Conservation (phyloP, 2,113 vertebrate genomes). For the Narcine bancroftii region DNA sequence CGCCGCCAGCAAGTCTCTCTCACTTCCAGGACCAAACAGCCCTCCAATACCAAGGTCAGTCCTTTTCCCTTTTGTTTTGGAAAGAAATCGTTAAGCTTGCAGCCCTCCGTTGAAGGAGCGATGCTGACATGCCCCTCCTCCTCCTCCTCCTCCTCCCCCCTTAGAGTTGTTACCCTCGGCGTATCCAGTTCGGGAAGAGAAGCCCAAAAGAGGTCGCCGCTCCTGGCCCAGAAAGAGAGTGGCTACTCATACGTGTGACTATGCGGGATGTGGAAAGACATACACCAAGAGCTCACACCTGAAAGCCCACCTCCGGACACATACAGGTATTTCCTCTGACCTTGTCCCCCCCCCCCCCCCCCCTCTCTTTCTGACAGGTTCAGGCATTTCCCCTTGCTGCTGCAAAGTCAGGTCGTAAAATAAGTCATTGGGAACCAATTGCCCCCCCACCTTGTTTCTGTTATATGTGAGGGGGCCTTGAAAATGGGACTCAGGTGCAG, state of each 20-base stretch:
- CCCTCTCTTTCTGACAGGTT: not conserved
- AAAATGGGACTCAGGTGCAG: no score
- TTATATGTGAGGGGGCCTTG: no score
- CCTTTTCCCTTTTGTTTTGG: slow-evolving; percentile 42
- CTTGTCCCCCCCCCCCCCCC: no score
- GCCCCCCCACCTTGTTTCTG: no score
- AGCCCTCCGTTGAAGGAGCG: not conserved
- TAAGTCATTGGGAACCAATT: not conserved
- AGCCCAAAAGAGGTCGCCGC: slow-evolving; percentile 87
- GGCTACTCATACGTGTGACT: slow-evolving; percentile 90
- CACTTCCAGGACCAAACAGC: slow-evolving; percentile 66
- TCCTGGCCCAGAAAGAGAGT: slow-evolving; percentile 94
- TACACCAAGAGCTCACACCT: slow-evolving; percentile 98
- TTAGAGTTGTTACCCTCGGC: slow-evolving; percentile 76
- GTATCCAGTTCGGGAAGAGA: slow-evolving; percentile 79
- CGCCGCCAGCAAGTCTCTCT: slow-evolving; percentile 64
- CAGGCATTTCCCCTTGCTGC: not conserved
- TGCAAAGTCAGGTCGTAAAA: not conserved
- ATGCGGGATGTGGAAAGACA: slow-evolving; percentile 90
- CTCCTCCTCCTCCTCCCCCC: slow-evolving; percentile 48
- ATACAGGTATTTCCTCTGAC: slow-evolving; percentile 74
- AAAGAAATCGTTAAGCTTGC: slow-evolving; percentile 31
- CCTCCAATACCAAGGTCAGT: slow-evolving; percentile 86
- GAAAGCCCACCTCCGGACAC: slow-evolving; percentile 91
- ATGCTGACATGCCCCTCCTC: slow-evolving; percentile 46